Conservation (phyloP, 2,888 invertebrate species). For the Venustoraphidia nigricollis region DNA sequence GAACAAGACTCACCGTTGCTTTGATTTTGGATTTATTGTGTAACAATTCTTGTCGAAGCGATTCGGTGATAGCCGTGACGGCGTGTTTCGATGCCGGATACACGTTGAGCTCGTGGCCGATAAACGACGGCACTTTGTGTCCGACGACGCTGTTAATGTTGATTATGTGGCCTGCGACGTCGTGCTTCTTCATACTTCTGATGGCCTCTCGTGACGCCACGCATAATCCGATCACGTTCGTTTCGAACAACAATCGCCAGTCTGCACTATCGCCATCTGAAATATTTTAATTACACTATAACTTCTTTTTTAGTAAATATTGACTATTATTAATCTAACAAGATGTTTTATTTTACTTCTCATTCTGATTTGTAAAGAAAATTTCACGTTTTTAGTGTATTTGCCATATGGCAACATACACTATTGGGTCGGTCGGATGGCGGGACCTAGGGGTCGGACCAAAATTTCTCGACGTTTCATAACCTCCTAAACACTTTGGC, state of each 20-base stretch:
- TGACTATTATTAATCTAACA: too few relatives aligned
- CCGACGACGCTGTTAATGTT: conserved; percentile 13
- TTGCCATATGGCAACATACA: too few relatives aligned
- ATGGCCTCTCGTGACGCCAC: conserved; percentile 3
- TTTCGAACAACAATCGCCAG: neutral
- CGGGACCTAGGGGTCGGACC: too few relatives aligned
- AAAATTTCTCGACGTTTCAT: too few relatives aligned
- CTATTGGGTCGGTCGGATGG: too few relatives aligned
- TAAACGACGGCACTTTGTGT: conserved; percentile 4
- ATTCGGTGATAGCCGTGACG: conserved; percentile 27
- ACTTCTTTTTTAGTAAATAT: too few relatives aligned
- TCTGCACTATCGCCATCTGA: conserved; percentile 1
- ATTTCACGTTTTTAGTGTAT: too few relatives aligned
- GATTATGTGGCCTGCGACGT: conserved; percentile 12
- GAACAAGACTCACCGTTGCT: conserved; percentile 13
- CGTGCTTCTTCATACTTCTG: conserved; percentile 5
- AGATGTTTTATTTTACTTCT: too few relatives aligned
- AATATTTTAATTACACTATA: neutral
- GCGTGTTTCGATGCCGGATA: conserved; percentile 31
- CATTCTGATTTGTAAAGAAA: too few relatives aligned
- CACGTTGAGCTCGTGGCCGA: conserved; percentile 12
- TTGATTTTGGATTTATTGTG: conserved; percentile 19
- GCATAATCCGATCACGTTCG: conserved; percentile 5
- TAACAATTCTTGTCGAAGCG: conserved; percentile 25
- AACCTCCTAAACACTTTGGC: too few relatives aligned